Conservation (phyloP, 2,113 vertebrate species). For the Sinocyclocheilus anophthalmus region DNA sequence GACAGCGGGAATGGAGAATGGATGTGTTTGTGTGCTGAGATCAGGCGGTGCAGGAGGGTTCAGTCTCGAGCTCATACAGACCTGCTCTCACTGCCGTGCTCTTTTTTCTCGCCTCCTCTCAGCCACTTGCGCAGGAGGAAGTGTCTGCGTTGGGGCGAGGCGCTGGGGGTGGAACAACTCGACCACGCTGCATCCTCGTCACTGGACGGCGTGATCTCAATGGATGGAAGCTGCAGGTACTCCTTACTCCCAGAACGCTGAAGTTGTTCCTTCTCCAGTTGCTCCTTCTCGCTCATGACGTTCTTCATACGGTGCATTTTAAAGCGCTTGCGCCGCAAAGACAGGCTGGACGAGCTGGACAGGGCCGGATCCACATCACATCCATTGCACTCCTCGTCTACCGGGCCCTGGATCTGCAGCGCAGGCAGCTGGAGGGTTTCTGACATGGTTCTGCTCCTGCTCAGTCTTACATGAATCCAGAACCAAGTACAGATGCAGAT, state of each 20-base stretch:
- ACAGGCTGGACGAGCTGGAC: constrained; percentile 78
- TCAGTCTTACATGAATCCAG: constrained; percentile 18
- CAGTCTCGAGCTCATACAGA: constrained; percentile 69
- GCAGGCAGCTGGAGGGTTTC: constrained; percentile 80
- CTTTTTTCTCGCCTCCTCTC: constrained; percentile 79
- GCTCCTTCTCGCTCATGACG: constrained; percentile 70
- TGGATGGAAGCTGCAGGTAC: constrained; percentile 85
- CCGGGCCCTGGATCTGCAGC: constrained; percentile 73
- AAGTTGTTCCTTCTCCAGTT: constrained; percentile 68
- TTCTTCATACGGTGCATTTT: constrained; percentile 81
- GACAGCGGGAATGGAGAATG: constrained; percentile 17
- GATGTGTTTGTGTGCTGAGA: constrained; percentile 3
- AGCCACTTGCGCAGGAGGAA: constrained; percentile 84
- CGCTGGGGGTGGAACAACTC: constrained; percentile 84
- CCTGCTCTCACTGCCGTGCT: constrained; percentile 82
- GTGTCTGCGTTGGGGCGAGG: constrained; percentile 83
- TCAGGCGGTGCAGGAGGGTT: background rate
- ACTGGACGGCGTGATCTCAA: constrained; percentile 87
- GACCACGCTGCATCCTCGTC: constrained; percentile 86
- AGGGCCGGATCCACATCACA: constrained; percentile 57
- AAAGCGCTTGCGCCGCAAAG: constrained; percentile 80
- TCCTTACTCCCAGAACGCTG: constrained; percentile 72
- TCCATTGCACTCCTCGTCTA: constrained; percentile 62
- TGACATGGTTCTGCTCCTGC: constrained; percentile 74
- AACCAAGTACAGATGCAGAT: background rate